phyloP scores from a whole-genome alignment of 2,113 vertebrate genomes.

The Erythrocercus mccallii region DNA sequence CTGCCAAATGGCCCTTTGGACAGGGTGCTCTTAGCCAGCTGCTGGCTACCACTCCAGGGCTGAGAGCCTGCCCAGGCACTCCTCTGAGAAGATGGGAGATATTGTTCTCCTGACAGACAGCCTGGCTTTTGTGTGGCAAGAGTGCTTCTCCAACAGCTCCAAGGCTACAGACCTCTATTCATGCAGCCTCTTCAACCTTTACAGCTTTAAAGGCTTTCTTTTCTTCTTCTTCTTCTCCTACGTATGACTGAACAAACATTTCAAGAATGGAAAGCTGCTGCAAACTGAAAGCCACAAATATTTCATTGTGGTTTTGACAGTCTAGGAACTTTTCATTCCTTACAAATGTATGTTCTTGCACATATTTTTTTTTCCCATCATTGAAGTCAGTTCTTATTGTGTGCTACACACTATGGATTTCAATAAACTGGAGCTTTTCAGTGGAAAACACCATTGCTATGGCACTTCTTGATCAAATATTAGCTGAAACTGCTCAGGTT shows the following conservation, averaged over 20 bases:
- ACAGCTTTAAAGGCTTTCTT: background rate
- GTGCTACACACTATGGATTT: background rate
- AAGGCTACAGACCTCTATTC: background rate
- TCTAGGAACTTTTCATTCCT: background rate
- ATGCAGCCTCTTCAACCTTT: background rate
- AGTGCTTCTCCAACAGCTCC: background rate
- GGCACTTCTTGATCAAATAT: background rate
- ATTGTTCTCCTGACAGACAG: background rate
- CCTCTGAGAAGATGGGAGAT: background rate
- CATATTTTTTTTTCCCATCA: background rate
- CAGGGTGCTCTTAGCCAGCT: background rate
- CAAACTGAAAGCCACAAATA: background rate
- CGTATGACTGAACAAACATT: background rate
- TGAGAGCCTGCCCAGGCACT: background rate
- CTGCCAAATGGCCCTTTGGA: background rate
- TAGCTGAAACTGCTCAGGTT: background rate
- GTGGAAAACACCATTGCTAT: background rate
- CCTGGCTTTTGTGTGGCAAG: background rate
- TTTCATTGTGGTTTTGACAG: background rate
- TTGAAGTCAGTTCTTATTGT: background rate
- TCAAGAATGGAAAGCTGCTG: background rate
- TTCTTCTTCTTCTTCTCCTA: background rate
- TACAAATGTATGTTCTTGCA: background rate
- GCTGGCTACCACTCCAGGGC: background rate
- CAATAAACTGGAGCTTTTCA: background rate